These are phyloP conservation scores for Reticulitermes lucifugus DNA, from an alignment of 2,888 invertebrate species.

Conservation along the genomic window DNA sequence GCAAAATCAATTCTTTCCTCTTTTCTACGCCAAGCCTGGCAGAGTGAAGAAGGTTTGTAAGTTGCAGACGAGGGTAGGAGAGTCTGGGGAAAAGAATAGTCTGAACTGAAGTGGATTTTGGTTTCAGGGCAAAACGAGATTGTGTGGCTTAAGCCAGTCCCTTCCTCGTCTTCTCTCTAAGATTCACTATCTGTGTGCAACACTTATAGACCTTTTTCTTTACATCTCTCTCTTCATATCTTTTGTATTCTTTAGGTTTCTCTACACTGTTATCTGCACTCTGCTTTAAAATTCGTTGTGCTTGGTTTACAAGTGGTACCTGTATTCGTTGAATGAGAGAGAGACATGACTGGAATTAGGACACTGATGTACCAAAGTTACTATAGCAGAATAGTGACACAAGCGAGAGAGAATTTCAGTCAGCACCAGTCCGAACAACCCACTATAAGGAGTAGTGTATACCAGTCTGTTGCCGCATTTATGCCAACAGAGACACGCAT, in stretches of 20 bases:
- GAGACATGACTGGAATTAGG: too few species aligned
- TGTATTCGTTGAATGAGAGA: too few species aligned
- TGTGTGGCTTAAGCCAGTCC: slow-evolving; percentile 37
- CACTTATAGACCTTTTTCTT: background rate
- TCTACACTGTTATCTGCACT: background rate
- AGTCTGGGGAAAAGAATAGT: slow-evolving; percentile 35
- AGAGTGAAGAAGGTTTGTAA: slow-evolving; percentile 21
- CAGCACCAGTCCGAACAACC: too few species aligned
- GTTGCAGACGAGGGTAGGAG: background rate
- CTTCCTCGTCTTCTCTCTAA: slow-evolving; percentile 18
- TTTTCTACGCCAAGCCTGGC: slow-evolving; percentile 50
- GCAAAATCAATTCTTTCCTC: slow-evolving; percentile 66
- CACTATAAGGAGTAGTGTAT: too few species aligned
- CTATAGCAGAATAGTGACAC: too few species aligned
- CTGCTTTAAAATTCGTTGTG: too few species aligned
- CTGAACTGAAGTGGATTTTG: slow-evolving; percentile 38
- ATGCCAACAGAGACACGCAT: too few species aligned
- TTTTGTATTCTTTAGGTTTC: background rate
- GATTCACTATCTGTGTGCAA: slow-evolving; percentile 15
- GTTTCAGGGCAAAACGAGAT: slow-evolving; percentile 38
- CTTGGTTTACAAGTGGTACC: too few species aligned
- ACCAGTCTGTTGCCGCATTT: too few species aligned
- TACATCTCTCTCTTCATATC: background rate
- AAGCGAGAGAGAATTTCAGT: too few species aligned
- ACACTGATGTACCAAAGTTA: too few species aligned